phyloP scores from a whole-genome alignment of 1,140 invertebrate genomes.

The Doryteuthis pealeii region DNA sequence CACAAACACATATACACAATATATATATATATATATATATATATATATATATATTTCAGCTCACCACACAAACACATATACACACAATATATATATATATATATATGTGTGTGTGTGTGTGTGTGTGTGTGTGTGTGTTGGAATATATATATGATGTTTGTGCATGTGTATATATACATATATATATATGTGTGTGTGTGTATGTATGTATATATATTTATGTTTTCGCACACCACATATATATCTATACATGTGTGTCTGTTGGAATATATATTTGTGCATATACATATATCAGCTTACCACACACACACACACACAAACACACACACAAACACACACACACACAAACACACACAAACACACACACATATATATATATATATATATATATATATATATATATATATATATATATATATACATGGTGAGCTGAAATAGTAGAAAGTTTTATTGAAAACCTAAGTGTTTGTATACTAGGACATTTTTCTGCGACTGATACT shows the following conservation, averaged over 20 bases:
- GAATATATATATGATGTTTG: not conserved
- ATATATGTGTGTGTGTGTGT: not conserved
- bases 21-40: conserved; percentile 5
- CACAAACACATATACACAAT: no score
- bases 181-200: not conserved
- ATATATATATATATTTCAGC: conserved; percentile 1
- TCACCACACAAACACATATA: no score
- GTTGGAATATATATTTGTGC: not conserved
- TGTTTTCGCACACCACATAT: not conserved
- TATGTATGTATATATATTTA: not conserved
- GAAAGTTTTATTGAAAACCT: not conserved
- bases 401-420: not conserved
- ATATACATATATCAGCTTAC: no score
- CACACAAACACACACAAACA: no score
- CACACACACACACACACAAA: no score
- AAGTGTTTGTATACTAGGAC: not conserved
- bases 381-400: no score
- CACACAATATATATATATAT: no score
- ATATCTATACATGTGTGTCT: not conserved
- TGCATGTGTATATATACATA: not conserved
- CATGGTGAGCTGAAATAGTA: no score
- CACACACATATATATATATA: no score
- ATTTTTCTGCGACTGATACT: no score
- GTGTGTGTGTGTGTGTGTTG: not conserved
- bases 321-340: no score